phyloP scores from a whole-genome alignment of 1,140 invertebrate species.

The Tachypleus tridentatus region DNA sequence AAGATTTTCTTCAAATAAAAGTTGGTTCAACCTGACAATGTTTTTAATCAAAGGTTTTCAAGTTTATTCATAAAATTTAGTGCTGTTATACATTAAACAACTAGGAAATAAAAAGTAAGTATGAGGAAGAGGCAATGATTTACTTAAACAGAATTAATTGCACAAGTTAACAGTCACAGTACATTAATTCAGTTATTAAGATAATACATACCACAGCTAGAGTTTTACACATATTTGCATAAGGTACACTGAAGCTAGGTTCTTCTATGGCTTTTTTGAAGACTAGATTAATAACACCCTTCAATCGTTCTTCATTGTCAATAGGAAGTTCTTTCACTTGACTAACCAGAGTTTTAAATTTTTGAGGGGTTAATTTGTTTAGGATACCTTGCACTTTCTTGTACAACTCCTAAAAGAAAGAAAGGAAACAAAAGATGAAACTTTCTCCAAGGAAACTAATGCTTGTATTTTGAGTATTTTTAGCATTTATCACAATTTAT shows the following conservation, averaged over 20 bases:
- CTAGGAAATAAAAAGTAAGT: no score
- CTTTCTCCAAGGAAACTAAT: background rate
- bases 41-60: no score
- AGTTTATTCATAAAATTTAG: no score
- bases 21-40: no score
- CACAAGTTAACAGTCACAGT: conserved; percentile 33
- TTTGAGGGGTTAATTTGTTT: conserved; percentile 90
- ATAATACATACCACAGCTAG: conserved; percentile 21
- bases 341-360: conserved; percentile 65
- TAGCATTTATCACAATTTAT: no score
- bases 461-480: no score
- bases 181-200: conserved; percentile 5
- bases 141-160: conserved; percentile 20
- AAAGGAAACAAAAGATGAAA: conserved; percentile 9
- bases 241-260: conserved; percentile 77
- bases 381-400: conserved; percentile 75
- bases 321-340: conserved; percentile 69
- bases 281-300: conserved; percentile 74
- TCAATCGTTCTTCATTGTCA: conserved; percentile 60
- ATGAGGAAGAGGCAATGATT: no score
- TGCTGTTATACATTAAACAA: conserved; percentile 18
- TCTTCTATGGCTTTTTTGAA: conserved; percentile 94
- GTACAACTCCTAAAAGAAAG: conserved; percentile 48
- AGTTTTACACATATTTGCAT: conserved; percentile 58
- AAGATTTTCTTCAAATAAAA: no score